Evolutionary conservation across 1,140 invertebrate genomes (phyloP), one percentile per base, ranked within the genome.

Genomic region (Sitodiplosis mosellana): DNA sequence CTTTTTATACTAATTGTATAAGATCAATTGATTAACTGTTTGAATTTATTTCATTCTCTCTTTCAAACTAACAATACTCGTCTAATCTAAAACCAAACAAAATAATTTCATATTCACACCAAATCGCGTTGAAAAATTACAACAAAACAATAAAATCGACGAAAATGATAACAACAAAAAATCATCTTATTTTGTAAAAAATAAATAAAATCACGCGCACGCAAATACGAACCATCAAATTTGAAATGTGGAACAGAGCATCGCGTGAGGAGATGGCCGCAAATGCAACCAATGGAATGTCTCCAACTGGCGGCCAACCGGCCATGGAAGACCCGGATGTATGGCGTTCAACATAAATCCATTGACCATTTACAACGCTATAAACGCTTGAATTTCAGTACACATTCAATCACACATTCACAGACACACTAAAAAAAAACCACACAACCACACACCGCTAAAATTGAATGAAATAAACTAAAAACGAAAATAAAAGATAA

Each of bases 271-370:
- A 87, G 64, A 83, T 84, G 74, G 79, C 82, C 52, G 83, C 78
- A 54, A 79, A 82, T 72, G 80, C 80, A 60, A 76, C 73, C 45
- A 76, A 77, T 37, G 69, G 69, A 48, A 64, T 73, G 56, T 66
- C 69, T 69, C 57, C 56, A 59, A 56, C 62, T 63, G 61, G 70
- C 73, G 69, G 67, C 53, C 63, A 62, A 40, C 65, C 83, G 52
- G 73, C 86, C 48, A 86, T 87, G 82, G 83, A 87, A 71, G 83
- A 87, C 69, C 83, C 83, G 42, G 83, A 87, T 69, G 81, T 87
- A 55, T 87, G 83, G 84, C 81, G 83, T 66, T 83, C 82, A 59
- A 86, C 83, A 75, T 86, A 87, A 83, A 72, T 65, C 58, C 54
- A 47, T 33, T 37, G 12, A 47, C 3, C 27, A 27, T 27, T 27